A percentile compares a stretch with the other conserved stretches of the same genome.
These are phyloP conservation scores for Cydia strobilella DNA, from an alignment of 1,140 invertebrate species.

Conservation along the genomic window DNA sequence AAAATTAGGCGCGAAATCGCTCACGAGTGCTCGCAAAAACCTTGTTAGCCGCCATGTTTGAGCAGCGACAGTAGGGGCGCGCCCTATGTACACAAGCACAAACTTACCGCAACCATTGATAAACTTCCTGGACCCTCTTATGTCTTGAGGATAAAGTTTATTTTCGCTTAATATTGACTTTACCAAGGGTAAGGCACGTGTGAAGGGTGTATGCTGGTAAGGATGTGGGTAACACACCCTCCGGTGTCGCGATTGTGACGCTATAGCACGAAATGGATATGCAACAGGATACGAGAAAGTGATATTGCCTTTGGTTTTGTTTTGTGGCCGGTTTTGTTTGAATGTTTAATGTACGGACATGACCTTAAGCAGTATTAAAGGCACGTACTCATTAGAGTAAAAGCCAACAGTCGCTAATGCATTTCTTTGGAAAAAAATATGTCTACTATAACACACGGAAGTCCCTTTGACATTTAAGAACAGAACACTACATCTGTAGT, in stretches of 20 bases:
- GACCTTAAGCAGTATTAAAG: too few relatives aligned
- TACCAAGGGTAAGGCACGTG: constrained; percentile 42
- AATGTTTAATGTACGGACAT: not conserved
- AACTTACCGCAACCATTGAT: constrained; percentile 35
- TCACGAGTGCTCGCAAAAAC: constrained; percentile 75
- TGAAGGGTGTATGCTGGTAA: constrained; percentile 64
- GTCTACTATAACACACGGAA: too few relatives aligned
- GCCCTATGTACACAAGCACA: constrained; percentile 71
- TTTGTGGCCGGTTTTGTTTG: not conserved
- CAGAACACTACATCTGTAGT: too few relatives aligned
- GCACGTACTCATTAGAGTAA: too few relatives aligned
- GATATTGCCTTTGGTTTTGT: constrained; percentile 46
- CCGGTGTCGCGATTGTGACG: constrained; percentile 70
- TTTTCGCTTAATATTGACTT: constrained; percentile 33
- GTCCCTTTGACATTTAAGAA: too few relatives aligned
- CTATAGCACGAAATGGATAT: constrained; percentile 75
- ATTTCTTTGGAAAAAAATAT: too few relatives aligned
- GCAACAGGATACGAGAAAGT: constrained; percentile 68
- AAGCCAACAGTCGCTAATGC: too few relatives aligned
- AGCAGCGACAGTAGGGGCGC: constrained; percentile 71
- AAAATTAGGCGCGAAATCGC: constrained; percentile 77
- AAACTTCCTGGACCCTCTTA: constrained; percentile 28
- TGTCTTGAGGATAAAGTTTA: constrained; percentile 46
- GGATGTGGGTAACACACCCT: constrained; percentile 73
- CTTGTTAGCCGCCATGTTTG: constrained; percentile 77